phyloP scores from a whole-genome alignment of 2,797 vertebrate genomes.

The Gymnoscopelus braueri region DNA sequence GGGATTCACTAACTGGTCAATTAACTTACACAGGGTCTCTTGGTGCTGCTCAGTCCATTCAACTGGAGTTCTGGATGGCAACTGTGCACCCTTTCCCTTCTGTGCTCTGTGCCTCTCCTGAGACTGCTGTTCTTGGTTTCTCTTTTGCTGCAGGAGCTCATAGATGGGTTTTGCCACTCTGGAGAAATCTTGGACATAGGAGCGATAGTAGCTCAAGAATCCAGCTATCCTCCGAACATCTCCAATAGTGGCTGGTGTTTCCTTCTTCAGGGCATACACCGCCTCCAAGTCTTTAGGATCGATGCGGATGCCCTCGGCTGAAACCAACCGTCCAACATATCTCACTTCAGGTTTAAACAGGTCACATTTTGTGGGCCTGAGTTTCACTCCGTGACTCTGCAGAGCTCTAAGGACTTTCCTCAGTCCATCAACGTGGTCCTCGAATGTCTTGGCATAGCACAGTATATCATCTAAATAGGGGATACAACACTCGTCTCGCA shows the following conservation, averaged over 20 bases:
- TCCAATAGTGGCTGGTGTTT: slow-evolving; percentile 5
- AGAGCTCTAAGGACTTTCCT: slow-evolving; percentile 16
- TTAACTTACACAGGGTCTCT: not conserved
- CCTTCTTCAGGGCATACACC: not conserved
- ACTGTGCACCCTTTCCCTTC: slow-evolving; percentile 12
- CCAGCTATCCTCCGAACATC: not conserved
- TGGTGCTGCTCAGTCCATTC: slow-evolving; percentile 8
- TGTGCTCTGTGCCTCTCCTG: not conserved
- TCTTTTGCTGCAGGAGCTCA: not conserved
- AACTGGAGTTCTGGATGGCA: slow-evolving; percentile 6
- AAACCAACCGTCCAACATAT: slow-evolving; percentile 2
- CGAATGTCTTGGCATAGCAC: slow-evolving; percentile 13
- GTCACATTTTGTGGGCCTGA: slow-evolving; percentile 11
- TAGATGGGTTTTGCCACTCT: too few relatives aligned
- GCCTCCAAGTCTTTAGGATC: slow-evolving; percentile 25
- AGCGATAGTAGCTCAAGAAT: slow-evolving; percentile 21
- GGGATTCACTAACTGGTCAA: slow-evolving; percentile 1
- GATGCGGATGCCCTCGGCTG: not conserved
- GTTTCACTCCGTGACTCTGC: slow-evolving; percentile 14
- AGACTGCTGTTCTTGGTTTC: not conserved
- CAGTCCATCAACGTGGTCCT: slow-evolving; percentile 24
- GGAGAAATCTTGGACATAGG: slow-evolving; percentile 32
- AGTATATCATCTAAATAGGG: slow-evolving; percentile 31
- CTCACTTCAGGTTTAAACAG: slow-evolving; percentile 7
- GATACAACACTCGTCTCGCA: slow-evolving; percentile 24